Evolutionary conservation across 1,140 invertebrate species (phyloP), one percentile per base, ranked within the genome.

Genomic region (Atta colombica): DNA sequence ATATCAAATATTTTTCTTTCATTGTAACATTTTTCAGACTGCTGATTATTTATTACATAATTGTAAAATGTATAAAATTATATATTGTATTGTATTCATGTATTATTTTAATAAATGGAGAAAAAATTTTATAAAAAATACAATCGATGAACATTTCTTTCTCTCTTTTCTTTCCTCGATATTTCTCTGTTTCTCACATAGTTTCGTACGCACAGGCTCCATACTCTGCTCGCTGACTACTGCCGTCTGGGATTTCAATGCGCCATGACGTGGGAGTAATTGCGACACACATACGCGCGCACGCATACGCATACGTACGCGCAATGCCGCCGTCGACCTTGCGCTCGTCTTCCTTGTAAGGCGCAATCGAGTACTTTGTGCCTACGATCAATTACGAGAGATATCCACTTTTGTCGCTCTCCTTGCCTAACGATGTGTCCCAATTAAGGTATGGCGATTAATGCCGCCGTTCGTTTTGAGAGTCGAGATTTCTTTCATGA

Each of bases 301-400:
- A 45, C 60, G 35, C 49, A 45, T 77, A 72, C 69, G 58, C 68
- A 60, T 65, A 85, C 68, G 66, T 49, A 60, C 60, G 60, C 45
- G 77, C 77, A 10, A 45, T 14, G 18, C 77, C 61, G 39, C 51
- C 55, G 82, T 8, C 86, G 90, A 86, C 90, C 89, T 91, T 91
- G 90, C 90, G 89, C 89, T 84, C 90, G 82, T 88, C 87, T 91
- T 91, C 87, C 89, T 89, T 90, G 89, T 88, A 88, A 86, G 90
- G 89, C 72, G 90, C 77, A 91, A 90, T 88, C 90, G 77, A 71
- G 77, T 58, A 58, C 86, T 80, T 66, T 72, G 81, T 84, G 77
- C 77, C 65, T 55, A 68, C 87, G 89, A 90, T 90, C 89, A 75
- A 90, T 90, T 90, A 90, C 88, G 75, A 63, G 88, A 87, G 85